Percentiles rank a stretch among this genome's conserved stretches.
phyloP scores from a whole-genome alignment of 2,797 vertebrate species.

The Simalia tracyae region DNA sequence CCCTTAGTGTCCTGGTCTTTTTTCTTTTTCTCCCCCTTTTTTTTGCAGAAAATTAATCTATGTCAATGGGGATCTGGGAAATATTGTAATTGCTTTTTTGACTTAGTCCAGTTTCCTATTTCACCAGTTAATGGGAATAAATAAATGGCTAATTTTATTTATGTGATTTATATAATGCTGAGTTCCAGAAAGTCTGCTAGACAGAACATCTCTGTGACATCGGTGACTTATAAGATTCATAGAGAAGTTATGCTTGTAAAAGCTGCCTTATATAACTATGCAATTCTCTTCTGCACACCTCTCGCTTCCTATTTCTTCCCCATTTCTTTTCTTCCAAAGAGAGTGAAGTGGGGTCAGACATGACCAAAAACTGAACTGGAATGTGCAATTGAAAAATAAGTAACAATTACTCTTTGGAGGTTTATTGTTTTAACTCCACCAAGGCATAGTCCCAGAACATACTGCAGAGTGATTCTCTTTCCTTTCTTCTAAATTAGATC shows the following conservation, averaged over 20 bases:
- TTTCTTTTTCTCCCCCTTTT: not conserved
- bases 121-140: conserved; percentile 66
- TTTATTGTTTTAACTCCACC: conserved; percentile 76
- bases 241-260: conserved; percentile 63
- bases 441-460: conserved; percentile 68
- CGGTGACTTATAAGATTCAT: conserved; percentile 64
- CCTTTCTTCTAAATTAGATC: conserved; percentile 52
- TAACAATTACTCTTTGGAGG: conserved; percentile 77
- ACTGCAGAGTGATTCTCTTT: conserved; percentile 72
- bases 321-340: conserved; percentile 25
- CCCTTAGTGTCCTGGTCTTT: conserved; percentile 42
- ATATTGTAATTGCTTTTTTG: conserved; percentile 55
- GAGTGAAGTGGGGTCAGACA: conserved; percentile 70
- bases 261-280: conserved; percentile 66
- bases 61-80: conserved; percentile 48
- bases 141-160: conserved; percentile 61
- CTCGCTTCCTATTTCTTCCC: not conserved
- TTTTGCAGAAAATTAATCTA: conserved; percentile 61
- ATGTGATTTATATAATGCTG: too few species aligned
- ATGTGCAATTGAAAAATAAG: conserved; percentile 76
- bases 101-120: conserved; percentile 53
- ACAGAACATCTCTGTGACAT: conserved; percentile 70
- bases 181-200: conserved; percentile 28
- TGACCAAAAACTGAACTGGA: conserved; percentile 72
- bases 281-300: conserved; percentile 56